A percentile compares a stretch with the other conserved stretches of the same genome.
These are phyloP conservation scores for Clarias batrachus DNA, from an alignment of 2,113 vertebrate genomes.

Conservation along the genomic window DNA sequence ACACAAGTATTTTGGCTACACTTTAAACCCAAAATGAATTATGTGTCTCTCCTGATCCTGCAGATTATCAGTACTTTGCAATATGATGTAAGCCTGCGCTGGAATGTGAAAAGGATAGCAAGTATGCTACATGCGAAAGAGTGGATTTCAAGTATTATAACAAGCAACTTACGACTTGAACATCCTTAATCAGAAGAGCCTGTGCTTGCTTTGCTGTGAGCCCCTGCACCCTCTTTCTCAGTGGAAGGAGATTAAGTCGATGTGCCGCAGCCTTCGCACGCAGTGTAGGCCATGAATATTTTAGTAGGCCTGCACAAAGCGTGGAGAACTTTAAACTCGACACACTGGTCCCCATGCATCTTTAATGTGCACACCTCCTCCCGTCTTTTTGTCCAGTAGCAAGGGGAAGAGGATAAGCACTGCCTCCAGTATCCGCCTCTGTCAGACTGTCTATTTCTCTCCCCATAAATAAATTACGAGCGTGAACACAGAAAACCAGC, in stretches of 20 bases:
- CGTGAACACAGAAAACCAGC: conserved; percentile 56
- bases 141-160: conserved; percentile 38
- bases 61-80: background rate
- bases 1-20: background rate
- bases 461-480: conserved; percentile 73
- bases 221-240: conserved; percentile 35
- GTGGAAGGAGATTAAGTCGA: conserved; percentile 48
- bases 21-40: conserved; percentile 5
- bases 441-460: conserved; percentile 42
- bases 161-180: conserved; percentile 53
- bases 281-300: conserved; percentile 64
- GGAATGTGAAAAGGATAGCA: conserved; percentile 5
- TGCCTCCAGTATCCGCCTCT: conserved; percentile 51
- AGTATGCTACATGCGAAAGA: conserved; percentile 26
- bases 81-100: conserved; percentile 27
- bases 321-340: conserved; percentile 62
- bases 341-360: conserved; percentile 65
- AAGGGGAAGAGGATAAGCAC: conserved; percentile 57
- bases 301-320: conserved; percentile 59
- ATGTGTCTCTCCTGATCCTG: background rate
- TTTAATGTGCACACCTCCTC: conserved; percentile 60
- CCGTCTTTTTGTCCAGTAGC: conserved; percentile 55
- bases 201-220: conserved; percentile 36
- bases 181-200: conserved; percentile 47
- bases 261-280: conserved; percentile 43